Conservation (phyloP, 35 echinoderm and acorn worm species). For the Patiria miniata region DNA sequence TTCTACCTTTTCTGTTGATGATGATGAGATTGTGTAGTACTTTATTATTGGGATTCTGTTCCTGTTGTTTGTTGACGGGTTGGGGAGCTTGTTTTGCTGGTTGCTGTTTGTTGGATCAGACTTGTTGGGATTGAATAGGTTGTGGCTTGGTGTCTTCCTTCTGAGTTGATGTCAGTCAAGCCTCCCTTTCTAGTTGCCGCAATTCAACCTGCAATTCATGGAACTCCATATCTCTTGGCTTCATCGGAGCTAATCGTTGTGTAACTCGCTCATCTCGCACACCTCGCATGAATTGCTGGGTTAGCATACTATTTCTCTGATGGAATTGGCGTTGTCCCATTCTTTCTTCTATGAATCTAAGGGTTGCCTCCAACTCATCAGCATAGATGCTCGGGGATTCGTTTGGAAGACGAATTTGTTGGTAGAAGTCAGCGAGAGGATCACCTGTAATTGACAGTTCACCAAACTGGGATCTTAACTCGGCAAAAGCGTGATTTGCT, state of each 20-base stretch:
- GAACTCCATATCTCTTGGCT: slow-evolving; percentile 9
- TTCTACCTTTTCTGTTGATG: not conserved
- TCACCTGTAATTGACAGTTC: not conserved
- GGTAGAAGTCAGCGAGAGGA: slow-evolving; percentile 30
- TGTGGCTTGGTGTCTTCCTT: not conserved
- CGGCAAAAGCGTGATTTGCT: not conserved
- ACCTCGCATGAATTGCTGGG: not conserved
- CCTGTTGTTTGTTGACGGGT: too few relatives aligned
- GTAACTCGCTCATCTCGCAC: not conserved
- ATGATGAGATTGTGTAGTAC: not conserved
- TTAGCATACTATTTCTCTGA: slow-evolving; percentile 5
- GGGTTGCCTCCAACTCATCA: not conserved
- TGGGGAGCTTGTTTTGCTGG: not conserved
- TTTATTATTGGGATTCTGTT: not conserved
- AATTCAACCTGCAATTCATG: not conserved
- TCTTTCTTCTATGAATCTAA: not conserved
- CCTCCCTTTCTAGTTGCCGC: not conserved
- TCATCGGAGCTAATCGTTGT: not conserved
- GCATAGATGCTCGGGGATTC: not conserved
- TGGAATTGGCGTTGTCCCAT: not conserved
- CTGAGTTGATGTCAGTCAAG: not conserved
- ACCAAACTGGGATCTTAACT: slow-evolving; percentile 20
- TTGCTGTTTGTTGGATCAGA: not conserved
- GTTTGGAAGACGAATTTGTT: not conserved
- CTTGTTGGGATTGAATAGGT: not conserved